These are phyloP conservation scores for Dasysyrphus tricinctus DNA, from an alignment of 2,888 invertebrate genomes.

Conservation along the genomic window DNA sequence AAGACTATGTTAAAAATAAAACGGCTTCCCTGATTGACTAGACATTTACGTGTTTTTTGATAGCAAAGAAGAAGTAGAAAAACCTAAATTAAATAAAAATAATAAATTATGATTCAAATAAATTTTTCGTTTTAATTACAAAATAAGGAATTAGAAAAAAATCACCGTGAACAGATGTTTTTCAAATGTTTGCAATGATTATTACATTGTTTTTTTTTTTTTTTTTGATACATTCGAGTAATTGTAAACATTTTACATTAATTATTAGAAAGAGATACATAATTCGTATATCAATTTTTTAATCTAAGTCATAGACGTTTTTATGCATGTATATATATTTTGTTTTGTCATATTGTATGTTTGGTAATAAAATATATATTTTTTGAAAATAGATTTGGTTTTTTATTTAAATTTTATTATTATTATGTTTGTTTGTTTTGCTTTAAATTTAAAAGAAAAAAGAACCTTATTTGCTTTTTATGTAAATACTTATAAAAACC, in stretches of 20 bases:
- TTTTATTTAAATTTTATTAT: background rate
- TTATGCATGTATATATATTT: conserved; percentile 43
- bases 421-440: conserved; percentile 57
- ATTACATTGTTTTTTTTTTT: conserved; percentile 1
- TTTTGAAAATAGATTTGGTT: conserved; percentile 59
- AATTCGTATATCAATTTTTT: conserved; percentile 52
- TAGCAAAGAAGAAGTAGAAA: conserved; percentile 35
- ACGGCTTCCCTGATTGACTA: conserved; percentile 71
- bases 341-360: conserved; percentile 40
- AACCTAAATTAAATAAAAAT: conserved; percentile 13
- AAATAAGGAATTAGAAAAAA: conserved; percentile 28
- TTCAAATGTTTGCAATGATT: conserved; percentile 11
- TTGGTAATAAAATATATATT: conserved; percentile 52
- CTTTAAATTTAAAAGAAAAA: conserved; percentile 46
- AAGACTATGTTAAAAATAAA: conserved; percentile 40
- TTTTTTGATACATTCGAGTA: background rate
- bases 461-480: conserved; percentile 4
- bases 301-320: conserved; percentile 53
- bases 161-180: background rate
- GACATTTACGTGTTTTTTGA: conserved; percentile 35
- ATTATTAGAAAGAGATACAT: conserved; percentile 54
- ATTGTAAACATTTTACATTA: background rate
- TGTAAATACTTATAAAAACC: conserved; percentile 60
- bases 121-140: conserved; percentile 39
- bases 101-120: conserved; percentile 28